A percentile compares a stretch with the other conserved stretches of the same genome.
phyloP scores from a whole-genome alignment of 2,888 invertebrate species.

The Phytoseiulus persimilis region DNA sequence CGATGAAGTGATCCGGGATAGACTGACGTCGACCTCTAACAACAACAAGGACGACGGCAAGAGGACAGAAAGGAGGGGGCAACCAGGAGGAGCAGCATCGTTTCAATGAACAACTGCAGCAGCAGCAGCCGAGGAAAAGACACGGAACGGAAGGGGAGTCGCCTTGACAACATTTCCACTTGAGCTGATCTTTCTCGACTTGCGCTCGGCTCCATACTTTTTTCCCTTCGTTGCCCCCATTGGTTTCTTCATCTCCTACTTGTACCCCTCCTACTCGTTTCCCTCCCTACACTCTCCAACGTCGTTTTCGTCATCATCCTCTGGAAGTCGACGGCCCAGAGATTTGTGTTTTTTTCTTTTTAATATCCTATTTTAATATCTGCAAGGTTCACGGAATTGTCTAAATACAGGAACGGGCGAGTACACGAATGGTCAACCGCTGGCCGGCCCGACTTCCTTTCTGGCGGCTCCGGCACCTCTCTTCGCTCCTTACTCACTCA shows the following conservation, averaged over 20 bases:
- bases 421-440: not conserved
- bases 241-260: not conserved
- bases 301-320: not conserved
- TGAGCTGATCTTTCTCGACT: not conserved
- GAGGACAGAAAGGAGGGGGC: not conserved
- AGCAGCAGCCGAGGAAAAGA: not conserved
- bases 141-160: not conserved
- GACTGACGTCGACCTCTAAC: no score
- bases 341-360: not conserved
- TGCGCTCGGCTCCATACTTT: not conserved
- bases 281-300: not conserved
- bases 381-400: not conserved
- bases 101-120: not conserved
- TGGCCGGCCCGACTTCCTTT: not conserved
- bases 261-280: not conserved
- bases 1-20: not conserved
- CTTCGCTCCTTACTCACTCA: no score
- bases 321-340: not conserved
- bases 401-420: not conserved
- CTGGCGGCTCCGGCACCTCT: no score
- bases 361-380: not conserved
- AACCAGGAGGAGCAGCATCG: not conserved
- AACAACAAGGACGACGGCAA: no score
- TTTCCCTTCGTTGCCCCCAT: not conserved
- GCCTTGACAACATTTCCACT: not conserved